phyloP scores from a whole-genome alignment of 2,888 invertebrate species.

The Syritta pipiens region DNA sequence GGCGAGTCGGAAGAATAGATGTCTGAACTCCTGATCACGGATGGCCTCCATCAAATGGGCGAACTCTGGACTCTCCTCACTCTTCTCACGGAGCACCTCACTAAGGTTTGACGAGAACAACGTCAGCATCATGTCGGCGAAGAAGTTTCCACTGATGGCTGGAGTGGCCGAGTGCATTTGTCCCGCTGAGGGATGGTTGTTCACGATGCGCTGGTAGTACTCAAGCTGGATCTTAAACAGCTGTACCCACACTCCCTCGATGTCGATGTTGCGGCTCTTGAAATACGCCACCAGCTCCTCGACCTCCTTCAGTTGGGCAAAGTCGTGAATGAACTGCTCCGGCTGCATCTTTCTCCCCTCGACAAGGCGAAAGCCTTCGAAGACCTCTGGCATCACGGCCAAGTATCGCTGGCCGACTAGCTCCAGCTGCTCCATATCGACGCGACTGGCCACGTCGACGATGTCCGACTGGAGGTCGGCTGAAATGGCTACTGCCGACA shows the following conservation, averaged over 20 bases:
- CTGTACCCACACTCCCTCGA: background rate
- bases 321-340: background rate
- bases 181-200: background rate
- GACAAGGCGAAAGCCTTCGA: too few relatives aligned
- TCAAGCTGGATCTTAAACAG: background rate
- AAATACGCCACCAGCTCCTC: background rate
- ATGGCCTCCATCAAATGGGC: background rate
- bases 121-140: background rate
- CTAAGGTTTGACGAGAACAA: background rate
- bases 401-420: background rate
- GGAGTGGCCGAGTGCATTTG: background rate
- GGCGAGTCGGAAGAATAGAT: background rate
- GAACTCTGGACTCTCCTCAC: background rate
- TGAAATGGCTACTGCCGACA: constrained; percentile 10
- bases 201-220: background rate
- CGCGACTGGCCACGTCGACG: background rate
- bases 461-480: constrained; percentile 23
- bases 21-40: constrained; percentile 5
- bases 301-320: background rate
- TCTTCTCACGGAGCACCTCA: background rate
- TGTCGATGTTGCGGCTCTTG: background rate
- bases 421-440: background rate
- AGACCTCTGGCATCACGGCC: background rate
- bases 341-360: background rate
- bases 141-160: background rate